Evolutionary conservation across 2,113 vertebrate species (phyloP), one percentile per base, ranked within the genome.

Genomic region (Ophiodon elongatus): DNA sequence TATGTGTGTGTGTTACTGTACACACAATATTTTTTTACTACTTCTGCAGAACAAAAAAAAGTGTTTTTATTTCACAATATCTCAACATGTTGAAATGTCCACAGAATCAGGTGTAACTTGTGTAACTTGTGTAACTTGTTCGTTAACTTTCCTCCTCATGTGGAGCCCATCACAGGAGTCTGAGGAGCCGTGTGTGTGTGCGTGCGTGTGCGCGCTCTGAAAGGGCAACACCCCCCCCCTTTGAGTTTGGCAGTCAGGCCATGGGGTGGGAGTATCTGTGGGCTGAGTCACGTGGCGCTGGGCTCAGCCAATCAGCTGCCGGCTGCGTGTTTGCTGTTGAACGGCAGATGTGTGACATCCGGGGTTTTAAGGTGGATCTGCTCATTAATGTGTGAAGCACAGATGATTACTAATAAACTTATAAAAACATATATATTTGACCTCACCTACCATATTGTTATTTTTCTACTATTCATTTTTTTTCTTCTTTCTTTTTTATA

Each of bases 291-390:
- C 21, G 6, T 41, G 15, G 68, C 78, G 76, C 79, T 89, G 87
- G 78, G 86, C 71, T 2, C 50, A 93, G 83, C 91, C 89, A 88
- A 93, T 93, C 88, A 57, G 86, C 57, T 29, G 68, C 77, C 2
- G 62, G 70, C 66, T 74, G 54, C 60, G 1, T 83, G 82, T 88
- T 88, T 60, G 82, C 90, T 85, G 85, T 81, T 90, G 23, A 90
- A 92, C 92, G 3, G 91, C 93, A 95, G 94, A 93, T 90, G 89
- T 85, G 83, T 67, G 79, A 52, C 29, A 43, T 29, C 23, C 4
- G 9, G 29, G 39, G 0, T 62, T 72, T 95, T 95, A 95, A 95
- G 94, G 94, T 93, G 93, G 95, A 84, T 6, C 66, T 8, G 67
- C 54, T 57, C 4, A 25, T 23, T 57, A 13, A 25, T 25, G 25